Base-by-base conservation (phyloP, 2,113 vertebrate species). In the Hylia prasina region DNA sequence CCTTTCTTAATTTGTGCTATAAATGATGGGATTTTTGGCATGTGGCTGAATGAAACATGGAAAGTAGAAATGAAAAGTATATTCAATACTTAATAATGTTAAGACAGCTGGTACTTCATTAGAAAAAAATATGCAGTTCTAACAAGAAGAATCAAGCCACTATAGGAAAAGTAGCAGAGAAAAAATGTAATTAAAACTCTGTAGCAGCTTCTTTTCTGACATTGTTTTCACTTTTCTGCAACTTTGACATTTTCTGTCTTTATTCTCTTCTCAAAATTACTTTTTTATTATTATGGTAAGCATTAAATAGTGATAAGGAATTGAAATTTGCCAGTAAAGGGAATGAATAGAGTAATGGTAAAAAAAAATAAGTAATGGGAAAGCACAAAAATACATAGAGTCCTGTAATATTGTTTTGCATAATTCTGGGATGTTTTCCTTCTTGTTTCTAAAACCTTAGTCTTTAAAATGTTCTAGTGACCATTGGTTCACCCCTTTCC, bases 111-210 rank as follows among this genome's bases (percentile, higher is more conserved):
- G 30, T 37, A 45, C 48, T 89, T 94, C 68, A 77, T 93, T 87
- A 76, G 72, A 93, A 97, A 87, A 80, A 79, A 84, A 82, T 48
- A 86, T 13, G 75, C 44, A 73, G 21, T 71, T 68, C 80, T 80
- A 50, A 95, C 56, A 83, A 64, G 81, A 56, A 70, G 94, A 56
- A 25, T 87, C 13, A 51, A 77, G 64, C 45, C 25, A 72, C 92
- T 90, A 80, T 45, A 90, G 70, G 40, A 87, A 75, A 76, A 85
- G 70, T 53, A 82, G 35, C 40, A 54, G 69, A 89, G 50, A 79
- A 65, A 93, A 87, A 93, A 86, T 42, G 63, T 90, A 87, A 95
- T 95, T 96, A 95, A 89, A 96, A 79, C 33, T 91, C 68, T 73
- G 0, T 73, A 83, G 79, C 40, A 54, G 58, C 20, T 90, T 66